Percentiles rank a stretch among this genome's conserved stretches.
Evolutionary conservation across 2,888 invertebrate genomes (phyloP).

Genomic region (Atethmia centrago): DNA sequence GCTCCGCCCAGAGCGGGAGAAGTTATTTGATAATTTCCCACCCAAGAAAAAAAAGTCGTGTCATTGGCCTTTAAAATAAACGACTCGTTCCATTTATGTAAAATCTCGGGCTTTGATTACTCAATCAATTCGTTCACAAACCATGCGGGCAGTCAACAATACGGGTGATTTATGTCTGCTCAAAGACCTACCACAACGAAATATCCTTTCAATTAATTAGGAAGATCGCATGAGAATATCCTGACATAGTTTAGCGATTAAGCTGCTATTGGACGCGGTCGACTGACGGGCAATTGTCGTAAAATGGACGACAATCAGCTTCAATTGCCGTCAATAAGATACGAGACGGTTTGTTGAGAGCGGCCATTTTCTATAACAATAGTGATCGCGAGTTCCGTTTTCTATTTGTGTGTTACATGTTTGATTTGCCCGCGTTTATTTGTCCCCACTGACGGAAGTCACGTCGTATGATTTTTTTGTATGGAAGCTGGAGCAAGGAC

Average conservation of each 20-base stretch:
- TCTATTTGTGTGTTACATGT: slow-evolving; percentile 53
- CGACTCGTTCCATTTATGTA: slow-evolving; percentile 12
- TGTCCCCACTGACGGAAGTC: slow-evolving; percentile 30
- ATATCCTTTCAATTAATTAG: slow-evolving; percentile 84
- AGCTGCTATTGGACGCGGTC: slow-evolving; percentile 73
- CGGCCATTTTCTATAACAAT: slow-evolving; percentile 69
- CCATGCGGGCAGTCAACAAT: slow-evolving; percentile 54
- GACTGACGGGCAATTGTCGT: slow-evolving; percentile 82
- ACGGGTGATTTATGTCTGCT: slow-evolving; percentile 25
- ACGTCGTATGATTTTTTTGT: slow-evolving; percentile 18
- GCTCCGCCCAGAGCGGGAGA: too few relatives aligned
- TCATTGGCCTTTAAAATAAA: slow-evolving; percentile 38
- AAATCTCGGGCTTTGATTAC: slow-evolving; percentile 50
- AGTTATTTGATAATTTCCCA: too few relatives aligned
- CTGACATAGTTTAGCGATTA: slow-evolving; percentile 80
- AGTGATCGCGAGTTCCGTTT: slow-evolving; percentile 67
- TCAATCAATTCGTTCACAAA: slow-evolving; percentile 23
- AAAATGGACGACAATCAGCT: slow-evolving; percentile 87
- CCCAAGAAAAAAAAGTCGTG: too few relatives aligned
- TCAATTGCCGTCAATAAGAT: slow-evolving; percentile 88
- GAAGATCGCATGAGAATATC: slow-evolving; percentile 85
- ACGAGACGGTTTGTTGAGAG: slow-evolving; percentile 75
- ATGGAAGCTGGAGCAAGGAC: slow-evolving; percentile 4
- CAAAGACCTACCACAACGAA: slow-evolving; percentile 69
- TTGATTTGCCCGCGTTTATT: slow-evolving; percentile 56